Conservation (phyloP, 2,888 invertebrate genomes). For the Perizoma affinitatum region DNA sequence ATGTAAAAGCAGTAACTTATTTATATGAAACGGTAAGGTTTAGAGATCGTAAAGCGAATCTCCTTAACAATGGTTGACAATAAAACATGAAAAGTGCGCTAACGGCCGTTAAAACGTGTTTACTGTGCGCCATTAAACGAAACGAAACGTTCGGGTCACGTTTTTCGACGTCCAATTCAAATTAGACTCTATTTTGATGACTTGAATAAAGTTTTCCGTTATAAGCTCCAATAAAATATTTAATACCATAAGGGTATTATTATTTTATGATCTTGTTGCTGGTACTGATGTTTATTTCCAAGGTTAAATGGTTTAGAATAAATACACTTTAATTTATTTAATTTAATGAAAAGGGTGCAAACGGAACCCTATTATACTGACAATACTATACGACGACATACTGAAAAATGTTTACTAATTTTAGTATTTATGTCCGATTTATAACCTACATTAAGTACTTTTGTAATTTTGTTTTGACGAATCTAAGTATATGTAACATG, state of each 20-base stretch:
- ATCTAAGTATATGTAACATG: no score
- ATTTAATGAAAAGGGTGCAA: no score
- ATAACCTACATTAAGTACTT: no score
- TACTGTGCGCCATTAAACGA: constrained; percentile 67
- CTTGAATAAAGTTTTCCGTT: constrained; percentile 26
- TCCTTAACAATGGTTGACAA: constrained; percentile 72
- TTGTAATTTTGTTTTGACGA: no score
- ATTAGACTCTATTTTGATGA: constrained; percentile 30
- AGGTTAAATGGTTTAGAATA: no score
- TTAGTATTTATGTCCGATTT: no score
- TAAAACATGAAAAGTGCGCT: constrained; percentile 80
- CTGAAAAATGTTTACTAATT: no score
- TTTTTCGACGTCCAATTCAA: constrained; percentile 27
- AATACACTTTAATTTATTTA: no score
- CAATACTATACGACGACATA: no score
- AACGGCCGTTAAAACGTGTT: constrained; percentile 78
- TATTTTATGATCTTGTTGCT: not conserved
- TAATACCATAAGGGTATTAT: constrained; percentile 8
- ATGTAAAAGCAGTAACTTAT: constrained; percentile 52
- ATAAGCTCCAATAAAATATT: constrained; percentile 20
- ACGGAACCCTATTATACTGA: no score
- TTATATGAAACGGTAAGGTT: constrained; percentile 64
- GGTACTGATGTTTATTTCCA: no score
- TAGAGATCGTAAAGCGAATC: constrained; percentile 70
- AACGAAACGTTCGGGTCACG: constrained; percentile 53